These are phyloP conservation scores for Hybognathus amarus DNA, from an alignment of 2,797 vertebrate species.

Conservation along the genomic window DNA sequence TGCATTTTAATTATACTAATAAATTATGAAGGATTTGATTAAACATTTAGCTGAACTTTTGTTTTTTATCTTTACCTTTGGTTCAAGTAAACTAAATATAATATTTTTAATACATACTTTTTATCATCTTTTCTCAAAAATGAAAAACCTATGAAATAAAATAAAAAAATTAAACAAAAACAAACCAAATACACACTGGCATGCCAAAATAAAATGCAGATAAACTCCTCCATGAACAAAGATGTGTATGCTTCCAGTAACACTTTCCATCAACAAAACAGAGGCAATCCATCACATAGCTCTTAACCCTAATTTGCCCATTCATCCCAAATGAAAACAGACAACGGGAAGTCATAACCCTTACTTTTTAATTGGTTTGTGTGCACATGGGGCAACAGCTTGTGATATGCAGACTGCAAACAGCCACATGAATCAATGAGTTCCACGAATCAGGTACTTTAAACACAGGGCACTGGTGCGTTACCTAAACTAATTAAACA, in stretches of 20 bases:
- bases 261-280: background rate
- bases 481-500: conserved; percentile 78
- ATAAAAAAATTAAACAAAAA: background rate
- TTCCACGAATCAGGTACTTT: conserved; percentile 47
- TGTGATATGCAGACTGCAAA: conserved; percentile 59
- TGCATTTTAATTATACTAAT: background rate
- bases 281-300: background rate
- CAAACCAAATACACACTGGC: background rate
- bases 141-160: background rate
- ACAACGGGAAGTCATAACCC: conserved; percentile 74
- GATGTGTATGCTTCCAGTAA: background rate
- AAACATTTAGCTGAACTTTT: background rate
- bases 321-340: conserved; percentile 60
- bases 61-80: background rate
- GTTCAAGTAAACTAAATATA: background rate
- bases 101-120: background rate
- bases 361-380: conserved; percentile 83
- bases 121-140: background rate
- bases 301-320: conserved; percentile 4
- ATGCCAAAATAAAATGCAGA: background rate
- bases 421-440: conserved; percentile 67
- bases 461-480: conserved; percentile 73
- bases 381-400: conserved; percentile 58
- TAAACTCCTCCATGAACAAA: background rate
- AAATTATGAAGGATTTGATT: background rate